Evolutionary conservation across 2,797 vertebrate species (phyloP).

Genomic region (Protonibea diacanthus): DNA sequence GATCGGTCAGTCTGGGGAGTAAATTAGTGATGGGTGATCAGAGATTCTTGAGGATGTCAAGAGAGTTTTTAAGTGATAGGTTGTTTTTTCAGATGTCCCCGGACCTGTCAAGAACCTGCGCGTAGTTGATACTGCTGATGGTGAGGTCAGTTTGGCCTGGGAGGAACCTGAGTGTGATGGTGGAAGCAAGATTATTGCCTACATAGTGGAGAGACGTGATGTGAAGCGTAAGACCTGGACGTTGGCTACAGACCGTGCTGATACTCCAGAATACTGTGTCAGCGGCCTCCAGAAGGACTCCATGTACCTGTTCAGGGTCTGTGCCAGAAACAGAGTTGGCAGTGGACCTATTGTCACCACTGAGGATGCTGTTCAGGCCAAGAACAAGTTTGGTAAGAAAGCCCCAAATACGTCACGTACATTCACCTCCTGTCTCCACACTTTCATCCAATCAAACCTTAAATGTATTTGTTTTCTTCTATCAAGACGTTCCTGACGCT

Average conservation of each 20-base stretch:
- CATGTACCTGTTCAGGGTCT: slow-evolving; percentile 96
- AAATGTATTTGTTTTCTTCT: background rate
- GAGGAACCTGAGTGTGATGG: slow-evolving; percentile 97
- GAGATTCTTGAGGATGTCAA: background rate
- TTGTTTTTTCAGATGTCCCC: slow-evolving; percentile 89
- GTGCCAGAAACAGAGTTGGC: slow-evolving; percentile 95
- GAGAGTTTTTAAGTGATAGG: background rate
- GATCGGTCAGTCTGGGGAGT: slow-evolving; percentile 86
- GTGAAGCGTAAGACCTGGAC: slow-evolving; percentile 97
- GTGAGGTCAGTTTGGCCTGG: slow-evolving; percentile 98
- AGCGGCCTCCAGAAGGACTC: slow-evolving; percentile 93
- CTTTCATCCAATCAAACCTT: background rate
- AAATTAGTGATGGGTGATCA: background rate
- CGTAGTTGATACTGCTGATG: slow-evolving; percentile 94
- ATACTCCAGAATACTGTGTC: slow-evolving; percentile 94
- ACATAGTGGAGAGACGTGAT: slow-evolving; percentile 94
- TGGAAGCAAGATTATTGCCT: slow-evolving; percentile 96
- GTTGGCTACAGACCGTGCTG: slow-evolving; percentile 91
- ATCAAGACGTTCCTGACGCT: slow-evolving; percentile 94
- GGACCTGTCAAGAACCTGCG: slow-evolving; percentile 94
- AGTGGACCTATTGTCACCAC: slow-evolving; percentile 92
- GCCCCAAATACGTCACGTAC: rapidly evolving
- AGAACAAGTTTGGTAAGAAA: slow-evolving; percentile 95
- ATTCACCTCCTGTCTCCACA: background rate
- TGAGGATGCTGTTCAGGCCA: slow-evolving; percentile 94